Base-by-base conservation (phyloP, 2,888 invertebrate genomes). In the Zygogramma bicolorata region DNA sequence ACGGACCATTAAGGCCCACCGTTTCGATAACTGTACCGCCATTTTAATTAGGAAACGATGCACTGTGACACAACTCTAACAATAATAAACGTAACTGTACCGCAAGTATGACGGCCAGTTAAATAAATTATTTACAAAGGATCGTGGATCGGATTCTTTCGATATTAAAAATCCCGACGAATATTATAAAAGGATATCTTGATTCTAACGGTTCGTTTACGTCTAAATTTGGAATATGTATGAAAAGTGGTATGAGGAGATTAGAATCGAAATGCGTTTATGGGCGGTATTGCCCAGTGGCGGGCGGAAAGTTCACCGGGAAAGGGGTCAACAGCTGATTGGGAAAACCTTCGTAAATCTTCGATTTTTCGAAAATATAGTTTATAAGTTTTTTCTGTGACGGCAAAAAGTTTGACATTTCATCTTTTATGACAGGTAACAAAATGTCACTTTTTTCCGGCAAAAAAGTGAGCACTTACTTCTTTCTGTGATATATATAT, bases 151-250 rank as follows among this genome's bases (percentile, higher is more conserved):
- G 53, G 27, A 53, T 53, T 53, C 53, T 53, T 53, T 27, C 2
- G 53, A 27, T 25, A 53, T n/a, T 27, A 53, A 53, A 53, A 53
- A 53, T 25, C 27, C 53, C 4, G 27, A 53, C 53, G 15, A 53
- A 53, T 53, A 46, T 49, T 63, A 27, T 27, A 31, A 49, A 63
- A 46, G 63, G 49, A 46, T 38, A 62, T 7, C 25, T 25, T 62
- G 62, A 62, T 62, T 62, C 34, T 68, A 72, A 72, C 71, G 71
- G 71, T 72, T 25, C 25, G 34, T 59, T 60, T 49, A 68, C 60
- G 63, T 72, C 63, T 59, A 60, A 72, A 67, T 72, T 72, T 65
- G 71, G 71, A 60, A 67, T 67, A 67, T 67, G 34, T 58, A 57
- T 67, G 63, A 58, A 59, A 60, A 72, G 68, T 53, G 34, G 68